Conservation (phyloP, 1,140 invertebrate species). For the Pinna nobilis region DNA sequence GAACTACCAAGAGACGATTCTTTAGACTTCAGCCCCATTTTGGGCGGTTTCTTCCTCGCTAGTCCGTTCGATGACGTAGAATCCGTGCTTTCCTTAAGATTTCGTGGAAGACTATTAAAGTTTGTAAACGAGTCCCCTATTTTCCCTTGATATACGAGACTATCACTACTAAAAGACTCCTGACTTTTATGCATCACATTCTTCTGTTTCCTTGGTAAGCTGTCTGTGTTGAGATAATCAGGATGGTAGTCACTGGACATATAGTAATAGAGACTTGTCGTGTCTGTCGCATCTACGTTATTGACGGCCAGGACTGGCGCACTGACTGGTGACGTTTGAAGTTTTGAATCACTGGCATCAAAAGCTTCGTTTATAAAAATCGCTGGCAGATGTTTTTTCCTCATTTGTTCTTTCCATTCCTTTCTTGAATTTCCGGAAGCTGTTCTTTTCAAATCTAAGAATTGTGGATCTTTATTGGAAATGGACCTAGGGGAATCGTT, state of each 20-base stretch:
- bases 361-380: constrained; percentile 53
- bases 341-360: constrained; percentile 7
- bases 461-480: too few species aligned
- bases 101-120: not conserved
- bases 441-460: constrained; percentile 36
- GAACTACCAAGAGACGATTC: constrained; percentile 2
- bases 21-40: constrained; percentile 6
- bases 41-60: constrained; percentile 11
- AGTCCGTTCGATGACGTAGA: not conserved
- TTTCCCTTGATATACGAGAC: not conserved
- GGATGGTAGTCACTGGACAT: constrained; percentile 53
- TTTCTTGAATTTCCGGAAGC: constrained; percentile 40
- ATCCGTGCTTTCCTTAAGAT: not conserved
- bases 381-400: constrained; percentile 55
- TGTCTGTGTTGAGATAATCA: constrained; percentile 46
- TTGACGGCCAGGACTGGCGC: not conserved
- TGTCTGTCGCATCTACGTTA: not conserved
- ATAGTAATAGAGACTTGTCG: constrained; percentile 39
- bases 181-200: not conserved
- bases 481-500: too few species aligned
- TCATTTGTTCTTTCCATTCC: constrained; percentile 60
- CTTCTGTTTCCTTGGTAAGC: constrained; percentile 24
- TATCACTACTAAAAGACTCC: not conserved
- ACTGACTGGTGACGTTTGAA: not conserved
- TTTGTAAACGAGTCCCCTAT: not conserved